A percentile compares a stretch with the other conserved stretches of the same genome.
phyloP scores from a whole-genome alignment of 2,888 invertebrate genomes.

The Monoplex corrugatus region DNA sequence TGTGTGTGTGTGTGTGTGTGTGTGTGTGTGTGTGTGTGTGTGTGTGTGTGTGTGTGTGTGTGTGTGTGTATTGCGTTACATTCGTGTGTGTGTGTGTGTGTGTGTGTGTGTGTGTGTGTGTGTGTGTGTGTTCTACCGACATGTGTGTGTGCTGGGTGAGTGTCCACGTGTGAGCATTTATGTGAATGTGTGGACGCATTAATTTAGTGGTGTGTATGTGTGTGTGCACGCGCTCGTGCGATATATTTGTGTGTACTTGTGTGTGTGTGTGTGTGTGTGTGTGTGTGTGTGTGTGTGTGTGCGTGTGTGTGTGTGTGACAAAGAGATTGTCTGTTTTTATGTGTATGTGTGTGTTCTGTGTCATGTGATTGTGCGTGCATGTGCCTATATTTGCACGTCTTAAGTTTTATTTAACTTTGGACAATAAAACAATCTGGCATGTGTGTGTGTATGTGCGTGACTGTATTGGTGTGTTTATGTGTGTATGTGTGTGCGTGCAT shows the following conservation, averaged over 20 bases:
- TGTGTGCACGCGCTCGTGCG: background rate
- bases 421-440: too few species aligned
- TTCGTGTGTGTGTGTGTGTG: background rate
- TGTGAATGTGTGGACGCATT: background rate
- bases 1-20: too few species aligned
- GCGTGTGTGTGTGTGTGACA: slow-evolving; percentile 6
- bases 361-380: background rate
- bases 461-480: background rate
- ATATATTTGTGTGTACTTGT: background rate
- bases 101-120: slow-evolving; percentile 13
- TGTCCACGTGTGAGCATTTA: background rate
- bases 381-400: background rate
- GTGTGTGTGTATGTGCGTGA: too few species aligned
- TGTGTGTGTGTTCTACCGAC: slow-evolving; percentile 3
- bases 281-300: slow-evolving; percentile 13
- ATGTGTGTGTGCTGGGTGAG: background rate
- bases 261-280: background rate
- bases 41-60: background rate
- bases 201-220: slow-evolving; percentile 15
- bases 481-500: slow-evolving; percentile 15
- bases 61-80: background rate
- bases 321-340: background rate
- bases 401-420: too few species aligned
- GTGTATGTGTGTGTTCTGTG: background rate
- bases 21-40: slow-evolving; percentile 11